Conservation (phyloP, 2,888 invertebrate species). For the Macrophya annulata region DNA sequence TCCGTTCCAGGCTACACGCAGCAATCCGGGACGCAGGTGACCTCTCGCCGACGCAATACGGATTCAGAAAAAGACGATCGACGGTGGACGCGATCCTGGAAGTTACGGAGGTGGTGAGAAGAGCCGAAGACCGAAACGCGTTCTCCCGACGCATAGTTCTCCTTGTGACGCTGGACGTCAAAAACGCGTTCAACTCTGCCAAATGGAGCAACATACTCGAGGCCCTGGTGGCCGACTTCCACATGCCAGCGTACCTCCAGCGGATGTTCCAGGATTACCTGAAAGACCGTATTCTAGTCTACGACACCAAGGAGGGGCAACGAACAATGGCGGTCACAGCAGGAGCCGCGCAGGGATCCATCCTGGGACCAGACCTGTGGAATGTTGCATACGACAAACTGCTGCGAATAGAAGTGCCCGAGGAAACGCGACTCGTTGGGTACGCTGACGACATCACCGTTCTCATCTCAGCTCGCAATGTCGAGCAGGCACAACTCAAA, state of each 20-base stretch:
- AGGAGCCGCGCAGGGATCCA: too few species aligned
- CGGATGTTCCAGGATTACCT: conserved; percentile 62
- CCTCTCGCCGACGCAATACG: conserved; percentile 54
- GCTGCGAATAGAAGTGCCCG: too few species aligned
- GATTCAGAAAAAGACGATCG: conserved; percentile 58
- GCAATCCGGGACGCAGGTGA: conserved; percentile 43
- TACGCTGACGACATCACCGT: too few species aligned
- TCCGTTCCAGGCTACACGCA: conserved; percentile 62
- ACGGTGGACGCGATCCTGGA: conserved; percentile 58
- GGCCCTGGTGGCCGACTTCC: conserved; percentile 55
- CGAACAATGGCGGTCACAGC: conserved; percentile 8
- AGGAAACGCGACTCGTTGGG: too few species aligned
- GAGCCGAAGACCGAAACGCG: not conserved
- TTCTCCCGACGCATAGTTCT: conserved; percentile 21
- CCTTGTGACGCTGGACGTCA: conserved; percentile 12
- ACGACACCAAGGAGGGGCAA: conserved; percentile 60
- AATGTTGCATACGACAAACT: too few species aligned
- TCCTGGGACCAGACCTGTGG: too few species aligned
- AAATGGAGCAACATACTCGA: conserved; percentile 57
- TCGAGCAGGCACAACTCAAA: too few species aligned
- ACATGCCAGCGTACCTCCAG: conserved; percentile 60
- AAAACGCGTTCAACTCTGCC: conserved; percentile 38
- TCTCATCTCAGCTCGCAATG: too few species aligned
- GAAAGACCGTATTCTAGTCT: conserved; percentile 58
- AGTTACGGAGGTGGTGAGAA: not conserved